Evolutionary conservation across 1,140 invertebrate genomes (phyloP).

Genomic region (Plectrocnemia conspersa): DNA sequence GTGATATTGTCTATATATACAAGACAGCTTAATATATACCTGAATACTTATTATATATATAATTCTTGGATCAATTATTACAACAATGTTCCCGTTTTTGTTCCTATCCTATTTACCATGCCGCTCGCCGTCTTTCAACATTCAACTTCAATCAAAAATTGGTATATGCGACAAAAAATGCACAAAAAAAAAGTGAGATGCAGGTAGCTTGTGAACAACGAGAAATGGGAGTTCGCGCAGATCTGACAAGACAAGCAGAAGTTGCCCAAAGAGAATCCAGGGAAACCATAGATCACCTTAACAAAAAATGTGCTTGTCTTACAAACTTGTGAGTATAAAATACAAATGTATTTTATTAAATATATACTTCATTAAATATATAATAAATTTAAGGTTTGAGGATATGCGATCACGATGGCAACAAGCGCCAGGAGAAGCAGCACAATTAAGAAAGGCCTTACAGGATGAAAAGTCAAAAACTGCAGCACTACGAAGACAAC

Average conservation of each 20-base stretch:
- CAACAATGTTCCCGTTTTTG: conserved; percentile 15
- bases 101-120: conserved; percentile 11
- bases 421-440: conserved; percentile 31
- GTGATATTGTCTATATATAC: conserved; percentile 2
- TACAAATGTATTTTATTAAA: conserved; percentile 1
- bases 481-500: conserved; percentile 27
- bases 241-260: conserved; percentile 24
- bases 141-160: background rate
- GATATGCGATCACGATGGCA: conserved; percentile 33
- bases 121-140: conserved; percentile 13
- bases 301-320: conserved; percentile 49
- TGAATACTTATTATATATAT: background rate
- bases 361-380: background rate
- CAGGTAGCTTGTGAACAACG: conserved; percentile 16
- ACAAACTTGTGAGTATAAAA: conserved; percentile 47
- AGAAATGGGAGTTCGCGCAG: conserved; percentile 23
- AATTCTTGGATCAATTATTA: background rate
- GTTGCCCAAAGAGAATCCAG: conserved; percentile 31
- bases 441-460: conserved; percentile 27
- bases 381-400: conserved; percentile 23
- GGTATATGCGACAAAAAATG: conserved; percentile 3
- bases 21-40: background rate
- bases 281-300: conserved; percentile 49
- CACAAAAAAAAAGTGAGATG: conserved; percentile 20
- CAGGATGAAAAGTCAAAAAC: conserved; percentile 30